These are phyloP conservation scores for Macroteleia sp. DNA, from an alignment of 2,888 invertebrate species.

Conservation along the genomic window DNA sequence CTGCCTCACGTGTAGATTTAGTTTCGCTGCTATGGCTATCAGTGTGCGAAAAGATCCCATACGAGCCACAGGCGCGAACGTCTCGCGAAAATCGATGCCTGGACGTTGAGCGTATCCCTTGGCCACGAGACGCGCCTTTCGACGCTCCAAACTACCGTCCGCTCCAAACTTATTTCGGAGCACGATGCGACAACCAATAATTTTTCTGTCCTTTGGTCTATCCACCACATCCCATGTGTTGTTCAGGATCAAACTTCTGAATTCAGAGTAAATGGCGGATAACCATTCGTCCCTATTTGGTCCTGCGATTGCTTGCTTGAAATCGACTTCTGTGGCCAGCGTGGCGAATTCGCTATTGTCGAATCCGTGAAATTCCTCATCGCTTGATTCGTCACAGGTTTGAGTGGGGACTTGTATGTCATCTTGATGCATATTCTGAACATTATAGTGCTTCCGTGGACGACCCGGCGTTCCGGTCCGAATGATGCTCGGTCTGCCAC, in stretches of 20 bases:
- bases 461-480: not conserved
- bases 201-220: conserved; percentile 17
- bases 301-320: not conserved
- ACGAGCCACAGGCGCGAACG: not conserved
- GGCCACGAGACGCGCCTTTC: conserved; percentile 64
- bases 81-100: not conserved
- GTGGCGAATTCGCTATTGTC: not conserved
- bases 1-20: not conserved
- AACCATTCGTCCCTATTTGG: conserved; percentile 40
- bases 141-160: conserved; percentile 38
- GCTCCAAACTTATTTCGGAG: conserved; percentile 52
- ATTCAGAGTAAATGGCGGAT: conserved; percentile 36
- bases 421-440: no score
- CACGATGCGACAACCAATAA: conserved; percentile 35
- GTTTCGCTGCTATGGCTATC: not conserved
- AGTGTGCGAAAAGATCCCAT: not conserved
- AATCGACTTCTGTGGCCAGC: not conserved
- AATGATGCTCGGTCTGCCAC: not conserved
- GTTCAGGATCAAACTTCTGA: conserved; percentile 43
- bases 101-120: conserved; percentile 61
- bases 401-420: no score
- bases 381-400: not conserved
- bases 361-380: not conserved
- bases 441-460: no score
- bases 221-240: conserved; percentile 48